These are phyloP conservation scores for Prionace glauca DNA, from an alignment of 2,797 vertebrate genomes.

Conservation along the genomic window DNA sequence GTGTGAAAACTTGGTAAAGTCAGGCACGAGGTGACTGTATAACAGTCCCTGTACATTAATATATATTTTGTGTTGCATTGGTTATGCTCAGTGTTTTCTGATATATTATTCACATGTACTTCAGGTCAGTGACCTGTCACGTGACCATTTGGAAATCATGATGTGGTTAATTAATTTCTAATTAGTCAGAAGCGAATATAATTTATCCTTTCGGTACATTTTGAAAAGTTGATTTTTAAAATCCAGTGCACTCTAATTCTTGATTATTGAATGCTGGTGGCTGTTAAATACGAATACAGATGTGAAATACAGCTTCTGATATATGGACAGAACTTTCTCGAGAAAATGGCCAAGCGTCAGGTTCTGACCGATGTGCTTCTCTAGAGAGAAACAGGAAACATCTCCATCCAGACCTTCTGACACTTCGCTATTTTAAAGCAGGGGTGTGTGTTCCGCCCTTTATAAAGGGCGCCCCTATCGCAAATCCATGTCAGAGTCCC, in stretches of 20 bases:
- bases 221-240: background rate
- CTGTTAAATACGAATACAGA: background rate
- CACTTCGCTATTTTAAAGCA: no score
- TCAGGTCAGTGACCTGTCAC: background rate
- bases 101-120: background rate
- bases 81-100: background rate
- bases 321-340: background rate
- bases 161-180: background rate
- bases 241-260: background rate
- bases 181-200: background rate
- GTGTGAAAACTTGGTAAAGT: no score
- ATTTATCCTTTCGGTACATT: background rate
- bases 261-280: background rate
- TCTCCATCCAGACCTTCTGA: no score
- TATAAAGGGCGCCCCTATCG: no score
- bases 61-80: background rate
- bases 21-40: no score
- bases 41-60: background rate
- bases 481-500: no score
- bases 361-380: no score
- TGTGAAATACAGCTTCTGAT: background rate
- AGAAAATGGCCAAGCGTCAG: no score
- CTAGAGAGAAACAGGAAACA: no score
- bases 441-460: no score
- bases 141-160: background rate